Evolutionary conservation across 2,888 invertebrate species (phyloP).

Genomic region (Norana najaformis): DNA sequence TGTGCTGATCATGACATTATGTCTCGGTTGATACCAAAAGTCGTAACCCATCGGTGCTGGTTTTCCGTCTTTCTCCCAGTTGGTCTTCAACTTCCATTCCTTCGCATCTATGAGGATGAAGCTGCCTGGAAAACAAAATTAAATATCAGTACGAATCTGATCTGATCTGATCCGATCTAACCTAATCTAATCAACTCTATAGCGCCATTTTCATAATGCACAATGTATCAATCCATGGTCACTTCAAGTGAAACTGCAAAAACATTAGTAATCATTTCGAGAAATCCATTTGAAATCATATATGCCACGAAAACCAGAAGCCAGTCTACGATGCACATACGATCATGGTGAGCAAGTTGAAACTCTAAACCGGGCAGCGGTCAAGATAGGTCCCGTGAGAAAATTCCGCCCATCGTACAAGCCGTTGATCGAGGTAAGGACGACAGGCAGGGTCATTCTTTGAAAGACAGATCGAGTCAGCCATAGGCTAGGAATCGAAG

Average conservation of each 20-base stretch:
- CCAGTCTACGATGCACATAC: neutral
- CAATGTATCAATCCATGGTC: neutral
- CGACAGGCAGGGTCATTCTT: too few relatives aligned
- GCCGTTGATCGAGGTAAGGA: too few relatives aligned
- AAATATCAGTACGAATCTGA: neutral
- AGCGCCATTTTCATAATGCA: neutral
- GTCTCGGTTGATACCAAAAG: slow-evolving; percentile 95
- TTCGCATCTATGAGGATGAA: slow-evolving; percentile 84
- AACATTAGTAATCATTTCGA: neutral
- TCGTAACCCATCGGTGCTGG: slow-evolving; percentile 76
- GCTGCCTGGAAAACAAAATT: slow-evolving; percentile 65
- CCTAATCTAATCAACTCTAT: neutral
- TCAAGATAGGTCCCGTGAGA: too few relatives aligned
- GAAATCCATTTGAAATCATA: neutral
- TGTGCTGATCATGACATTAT: slow-evolving; percentile 84
- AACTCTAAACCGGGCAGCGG: too few relatives aligned
- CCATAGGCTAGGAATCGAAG: too few relatives aligned
- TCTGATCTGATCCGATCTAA: neutral
- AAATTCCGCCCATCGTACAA: too few relatives aligned
- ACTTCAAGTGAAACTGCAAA: neutral
- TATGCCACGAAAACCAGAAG: neutral
- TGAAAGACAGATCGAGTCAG: too few relatives aligned
- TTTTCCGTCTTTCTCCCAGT: slow-evolving; percentile 59
- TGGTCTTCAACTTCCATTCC: slow-evolving; percentile 73
- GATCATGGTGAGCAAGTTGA: too few relatives aligned